Evolutionary conservation across 2,888 invertebrate genomes (phyloP).

Genomic region (Choreutis nemorana): DNA sequence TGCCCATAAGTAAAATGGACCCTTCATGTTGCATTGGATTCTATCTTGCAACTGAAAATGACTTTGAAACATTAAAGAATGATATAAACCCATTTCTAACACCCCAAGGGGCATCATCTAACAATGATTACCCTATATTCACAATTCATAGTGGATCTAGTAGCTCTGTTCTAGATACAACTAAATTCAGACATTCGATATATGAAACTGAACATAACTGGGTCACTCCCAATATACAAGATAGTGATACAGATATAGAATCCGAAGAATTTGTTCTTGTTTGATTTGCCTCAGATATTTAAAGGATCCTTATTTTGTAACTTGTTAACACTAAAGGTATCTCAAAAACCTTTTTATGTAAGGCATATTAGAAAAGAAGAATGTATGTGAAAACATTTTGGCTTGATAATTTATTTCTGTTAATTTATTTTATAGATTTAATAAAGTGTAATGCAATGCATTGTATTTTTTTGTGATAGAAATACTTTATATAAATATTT

Average conservation of each 20-base stretch:
- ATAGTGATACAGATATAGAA: constrained; percentile 72
- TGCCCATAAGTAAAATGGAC: constrained; percentile 87
- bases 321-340: neutral
- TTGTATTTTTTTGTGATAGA: too few relatives aligned
- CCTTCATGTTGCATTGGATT: constrained; percentile 93
- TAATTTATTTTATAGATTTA: too few relatives aligned
- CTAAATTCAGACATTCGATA: constrained; percentile 62
- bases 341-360: too few relatives aligned
- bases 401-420: too few relatives aligned
- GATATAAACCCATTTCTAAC: constrained; percentile 68
- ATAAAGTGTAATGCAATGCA: too few relatives aligned
- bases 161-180: constrained; percentile 63
- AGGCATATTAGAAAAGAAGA: too few relatives aligned
- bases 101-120: constrained; percentile 50
- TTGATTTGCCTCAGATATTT: constrained; percentile 27
- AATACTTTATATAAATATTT: too few relatives aligned
- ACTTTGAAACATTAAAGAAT: constrained; percentile 79
- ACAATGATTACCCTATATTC: constrained; percentile 83
- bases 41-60: constrained; percentile 78
- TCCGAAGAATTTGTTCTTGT: constrained; percentile 78
- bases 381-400: too few relatives aligned
- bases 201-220: constrained; percentile 63
- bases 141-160: constrained; percentile 79
- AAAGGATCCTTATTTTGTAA: neutral
- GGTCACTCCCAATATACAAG: constrained; percentile 49